A percentile compares a stretch with the other conserved stretches of the same genome.
These are phyloP conservation scores for Xanthostigma xanthostigma DNA, from an alignment of 2,888 invertebrate genomes.

Conservation along the genomic window DNA sequence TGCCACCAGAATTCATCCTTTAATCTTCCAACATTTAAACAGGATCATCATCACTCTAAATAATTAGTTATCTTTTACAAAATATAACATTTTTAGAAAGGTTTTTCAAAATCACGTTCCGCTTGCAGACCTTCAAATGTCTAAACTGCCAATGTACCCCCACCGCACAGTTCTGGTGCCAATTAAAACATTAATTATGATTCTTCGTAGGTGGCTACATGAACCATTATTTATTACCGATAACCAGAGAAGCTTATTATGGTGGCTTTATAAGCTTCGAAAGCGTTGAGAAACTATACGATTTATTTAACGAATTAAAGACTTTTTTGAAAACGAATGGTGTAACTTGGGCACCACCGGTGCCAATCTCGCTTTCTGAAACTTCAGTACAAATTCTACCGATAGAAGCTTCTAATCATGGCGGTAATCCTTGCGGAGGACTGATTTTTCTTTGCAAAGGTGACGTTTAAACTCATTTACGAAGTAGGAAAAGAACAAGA, in stretches of 20 bases:
- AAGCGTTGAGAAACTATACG: constrained; percentile 36
- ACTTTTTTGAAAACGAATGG: constrained; percentile 41
- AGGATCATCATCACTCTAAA: too few species aligned
- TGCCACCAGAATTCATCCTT: too few species aligned
- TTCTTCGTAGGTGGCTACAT: constrained; percentile 40
- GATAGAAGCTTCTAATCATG: not conserved
- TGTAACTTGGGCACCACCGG: constrained; percentile 35
- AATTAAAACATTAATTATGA: too few species aligned
- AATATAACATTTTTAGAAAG: too few species aligned
- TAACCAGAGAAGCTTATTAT: constrained; percentile 44
- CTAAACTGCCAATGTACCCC: not conserved
- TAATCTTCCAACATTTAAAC: too few species aligned
- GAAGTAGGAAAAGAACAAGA: not conserved
- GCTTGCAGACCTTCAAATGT: too few species aligned
- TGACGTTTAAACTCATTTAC: too few species aligned
- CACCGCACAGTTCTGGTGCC: too few species aligned
- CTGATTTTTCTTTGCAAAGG: constrained; percentile 9
- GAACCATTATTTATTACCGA: constrained; percentile 40
- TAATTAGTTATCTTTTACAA: too few species aligned
- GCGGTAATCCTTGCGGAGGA: constrained; percentile 14
- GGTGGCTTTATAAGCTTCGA: constrained; percentile 40
- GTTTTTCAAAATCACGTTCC: too few species aligned
- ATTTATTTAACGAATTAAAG: constrained; percentile 41
- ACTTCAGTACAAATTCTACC: constrained; percentile 1
- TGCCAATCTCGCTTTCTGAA: constrained; percentile 4